Conservation (phyloP, 1,140 invertebrate genomes). For the Whitmania pigra region DNA sequence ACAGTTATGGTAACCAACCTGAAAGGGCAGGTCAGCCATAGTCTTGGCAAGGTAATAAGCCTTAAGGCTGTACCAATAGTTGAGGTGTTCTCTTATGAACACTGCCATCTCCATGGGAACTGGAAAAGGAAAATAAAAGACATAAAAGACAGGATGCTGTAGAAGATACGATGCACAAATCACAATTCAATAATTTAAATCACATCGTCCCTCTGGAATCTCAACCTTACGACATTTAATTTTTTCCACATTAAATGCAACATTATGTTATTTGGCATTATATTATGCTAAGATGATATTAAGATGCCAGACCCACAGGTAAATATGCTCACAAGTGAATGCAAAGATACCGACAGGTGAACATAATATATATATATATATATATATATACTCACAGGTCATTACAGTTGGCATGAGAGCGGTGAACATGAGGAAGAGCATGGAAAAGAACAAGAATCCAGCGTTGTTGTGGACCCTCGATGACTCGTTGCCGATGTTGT, state of each 20-base stretch:
- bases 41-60: slow-evolving; percentile 90
- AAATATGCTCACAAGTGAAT: too few relatives aligned
- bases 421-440: slow-evolving; percentile 88
- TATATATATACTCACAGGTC: slow-evolving; percentile 89
- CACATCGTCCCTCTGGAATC: too few relatives aligned
- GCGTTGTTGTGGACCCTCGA: slow-evolving; percentile 82
- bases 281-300: too few relatives aligned
- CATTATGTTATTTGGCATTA: too few relatives aligned
- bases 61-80: slow-evolving; percentile 94
- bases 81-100: slow-evolving; percentile 83
- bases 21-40: slow-evolving; percentile 83
- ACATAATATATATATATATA: slow-evolving; percentile 18
- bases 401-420: slow-evolving; percentile 92
- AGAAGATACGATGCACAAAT: too few relatives aligned
- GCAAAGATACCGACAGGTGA: too few relatives aligned
- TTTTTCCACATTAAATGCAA: too few relatives aligned
- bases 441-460: slow-evolving; percentile 85
- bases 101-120: slow-evolving; percentile 89
- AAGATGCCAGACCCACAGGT: too few relatives aligned
- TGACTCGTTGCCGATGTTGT: slow-evolving; percentile 79
- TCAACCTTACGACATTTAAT: too few relatives aligned
- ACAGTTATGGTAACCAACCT: too few relatives aligned
- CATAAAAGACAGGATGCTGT: too few relatives aligned
- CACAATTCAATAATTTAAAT: too few relatives aligned
- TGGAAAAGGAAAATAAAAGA: slow-evolving; percentile 35